These are phyloP conservation scores for Agonopterix subpropinquella DNA, from an alignment of 2,888 invertebrate species.

Conservation along the genomic window DNA sequence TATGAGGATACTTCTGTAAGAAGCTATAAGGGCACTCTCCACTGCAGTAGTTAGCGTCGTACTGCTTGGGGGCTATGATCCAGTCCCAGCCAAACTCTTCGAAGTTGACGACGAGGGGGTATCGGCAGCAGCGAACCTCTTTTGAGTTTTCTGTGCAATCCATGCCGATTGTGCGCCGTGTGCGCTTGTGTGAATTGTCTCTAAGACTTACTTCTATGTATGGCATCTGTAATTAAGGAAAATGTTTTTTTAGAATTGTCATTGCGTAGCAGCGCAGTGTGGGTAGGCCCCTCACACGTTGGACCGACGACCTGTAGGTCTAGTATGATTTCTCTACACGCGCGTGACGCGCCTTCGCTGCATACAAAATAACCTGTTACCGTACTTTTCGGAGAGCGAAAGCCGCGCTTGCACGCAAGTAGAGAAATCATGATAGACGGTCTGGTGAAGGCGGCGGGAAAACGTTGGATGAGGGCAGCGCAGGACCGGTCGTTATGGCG, in stretches of 20 bases:
- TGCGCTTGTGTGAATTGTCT: slow-evolving; percentile 76
- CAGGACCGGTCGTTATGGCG: too few species aligned
- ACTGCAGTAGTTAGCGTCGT: slow-evolving; percentile 96
- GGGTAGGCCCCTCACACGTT: too few species aligned
- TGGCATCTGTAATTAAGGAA: slow-evolving; percentile 56
- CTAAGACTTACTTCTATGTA: slow-evolving; percentile 69
- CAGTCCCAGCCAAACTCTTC: slow-evolving; percentile 98
- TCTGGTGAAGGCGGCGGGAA: too few species aligned
- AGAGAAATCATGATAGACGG: too few species aligned
- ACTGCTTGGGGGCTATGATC: slow-evolving; percentile 96
- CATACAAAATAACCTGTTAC: too few species aligned
- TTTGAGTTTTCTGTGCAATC: slow-evolving; percentile 89
- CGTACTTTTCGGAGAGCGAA: too few species aligned
- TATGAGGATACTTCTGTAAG: slow-evolving; percentile 90
- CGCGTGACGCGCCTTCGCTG: too few species aligned
- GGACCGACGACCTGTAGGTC: too few species aligned
- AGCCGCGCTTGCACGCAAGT: too few species aligned
- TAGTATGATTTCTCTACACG: too few species aligned
- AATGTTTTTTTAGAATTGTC: background rate
- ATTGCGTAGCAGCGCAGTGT: too few species aligned
- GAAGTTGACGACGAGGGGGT: slow-evolving; percentile 95
- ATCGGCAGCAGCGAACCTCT: slow-evolving; percentile 94
- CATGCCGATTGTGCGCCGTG: slow-evolving; percentile 86
- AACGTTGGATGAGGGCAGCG: too few species aligned
- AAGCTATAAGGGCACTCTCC: slow-evolving; percentile 95